Evolutionary conservation across 1,140 invertebrate genomes (phyloP), one percentile per base, ranked within the genome.

Genomic region (Drosophila kohkoa): DNA sequence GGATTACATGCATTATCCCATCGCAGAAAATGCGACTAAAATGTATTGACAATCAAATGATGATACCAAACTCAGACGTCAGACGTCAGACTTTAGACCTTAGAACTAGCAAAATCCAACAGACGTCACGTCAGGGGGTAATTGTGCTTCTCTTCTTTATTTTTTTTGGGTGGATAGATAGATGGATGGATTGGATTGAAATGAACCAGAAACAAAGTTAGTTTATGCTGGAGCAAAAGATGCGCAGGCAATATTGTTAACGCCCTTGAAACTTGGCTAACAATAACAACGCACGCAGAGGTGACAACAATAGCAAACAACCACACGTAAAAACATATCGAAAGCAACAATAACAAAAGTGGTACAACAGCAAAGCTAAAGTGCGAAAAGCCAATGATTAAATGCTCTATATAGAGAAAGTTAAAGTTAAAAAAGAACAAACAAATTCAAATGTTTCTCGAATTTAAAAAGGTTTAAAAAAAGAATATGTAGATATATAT

Each of bases 1-100:
- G 90, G 90, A 92, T 92, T 92, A 92, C 90, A 92, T 90, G 90
- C 79, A 91, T 92, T 92, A 92, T 90, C 90, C 90, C 65, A 48
- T 75, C 73, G 78, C 65, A 71, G 81, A 59, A 90, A 85, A 76
- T 89, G 86, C 85, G 81, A 83, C 85, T 89, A 89, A 88, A 88
- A 88, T 89, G 85, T 88, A 88, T 90, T 90, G 82, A 79, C 88
- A 87, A 81, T 90, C 87, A 87, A 90, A 74, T 77, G 82, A 87
- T 87, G 77, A 79, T 77, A 65, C 71, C 76, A 70, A 82, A 77
- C 71, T 71, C 73, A 72, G 72, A 71, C 74, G 71, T 77, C 69
- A 72, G 72, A 71, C 74, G 71, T 77, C 69, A 79, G 62, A 59
- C 25, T 8, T 49, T 41, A 41, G 55, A 66, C 70, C 41, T 77